These are phyloP conservation scores for Gastracanthus pulcherrimus DNA, from an alignment of 2,888 invertebrate genomes.

Conservation along the genomic window DNA sequence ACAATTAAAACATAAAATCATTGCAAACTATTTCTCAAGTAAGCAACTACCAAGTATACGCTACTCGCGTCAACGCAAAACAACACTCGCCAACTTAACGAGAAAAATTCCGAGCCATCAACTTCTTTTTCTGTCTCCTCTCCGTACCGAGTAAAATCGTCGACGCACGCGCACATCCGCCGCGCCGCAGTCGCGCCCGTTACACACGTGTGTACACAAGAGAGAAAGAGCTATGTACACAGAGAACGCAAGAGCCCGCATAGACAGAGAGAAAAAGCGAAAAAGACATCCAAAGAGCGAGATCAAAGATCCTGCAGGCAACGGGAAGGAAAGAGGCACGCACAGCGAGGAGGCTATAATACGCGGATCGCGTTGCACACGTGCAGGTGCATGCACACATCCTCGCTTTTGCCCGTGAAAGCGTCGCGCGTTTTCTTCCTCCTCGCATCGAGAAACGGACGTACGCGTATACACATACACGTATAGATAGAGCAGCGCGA, in stretches of 20 bases:
- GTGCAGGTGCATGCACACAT: conserved; percentile 60
- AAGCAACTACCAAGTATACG: neutral
- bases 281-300: conserved; percentile 31
- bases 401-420: too few species aligned
- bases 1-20: conserved; percentile 26
- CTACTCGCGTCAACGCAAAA: neutral
- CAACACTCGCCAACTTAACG: neutral
- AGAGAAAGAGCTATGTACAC: neutral
- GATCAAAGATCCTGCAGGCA: conserved; percentile 31
- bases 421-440: conserved; percentile 1
- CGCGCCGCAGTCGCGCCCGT: neutral
- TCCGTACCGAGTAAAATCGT: neutral
- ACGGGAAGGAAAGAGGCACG: conserved; percentile 50
- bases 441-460: neutral
- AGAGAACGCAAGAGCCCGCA: neutral
- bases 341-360: too few species aligned
- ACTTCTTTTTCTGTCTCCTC: conserved; percentile 9
- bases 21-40: neutral
- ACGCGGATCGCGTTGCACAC: conserved; percentile 61
- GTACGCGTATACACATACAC: neutral
- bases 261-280: conserved; percentile 5
- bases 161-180: conserved; percentile 38
- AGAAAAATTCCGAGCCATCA: neutral
- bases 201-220: conserved; percentile 27
- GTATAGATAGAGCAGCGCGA: neutral